Evolutionary conservation across 1,140 invertebrate genomes (phyloP), one percentile per base, ranked within the genome.

Genomic region (Frieseomelitta varia): DNA sequence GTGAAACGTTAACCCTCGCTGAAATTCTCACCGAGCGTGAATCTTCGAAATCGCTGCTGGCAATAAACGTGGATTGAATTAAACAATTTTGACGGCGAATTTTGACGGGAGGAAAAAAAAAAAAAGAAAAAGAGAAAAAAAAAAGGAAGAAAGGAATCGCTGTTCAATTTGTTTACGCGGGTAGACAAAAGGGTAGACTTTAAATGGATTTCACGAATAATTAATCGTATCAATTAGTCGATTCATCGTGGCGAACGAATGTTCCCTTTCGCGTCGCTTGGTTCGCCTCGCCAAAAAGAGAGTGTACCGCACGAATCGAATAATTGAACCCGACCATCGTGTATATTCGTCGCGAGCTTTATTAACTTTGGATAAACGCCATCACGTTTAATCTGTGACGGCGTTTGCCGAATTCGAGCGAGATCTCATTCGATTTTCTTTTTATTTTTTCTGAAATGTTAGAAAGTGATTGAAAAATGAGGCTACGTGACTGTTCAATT

Each of bases 161-260:
- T 21, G 21, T 56, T 17, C 10, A 30, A 15, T 34, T n/a, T 58
- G 47, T 8, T 65, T 77, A 53, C 15, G 39, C 12, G 12, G 21
- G 14, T 12, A 12, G 19, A 4, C 0, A 1, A 56, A 19, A 14
- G 55, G 17, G 55, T 19, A 58, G 19, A 19, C 30, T 27, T 79
- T 8, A 51, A 79, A 79, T 24, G 51, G 19, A 27, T 56, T 71
- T 58, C 11, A 24, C 10, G 34, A 80, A 61, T 58, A 71, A 72
- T 80, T 72, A 51, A 72, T 72, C 2, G 21, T 15, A 69, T 30
- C 27, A 56, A 71, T 72, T n/a, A 51, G 15, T 79, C 24, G n/a
- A 6, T 55, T 55, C 14, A 56, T 56, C 27, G 51, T n/a, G 53
- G 24, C 30, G n/a, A 27, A 27, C 65, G 34, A 71, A 80, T 51